Evolutionary conservation across 2,113 vertebrate genomes (phyloP).

Genomic region (Actenoides hombroni): DNA sequence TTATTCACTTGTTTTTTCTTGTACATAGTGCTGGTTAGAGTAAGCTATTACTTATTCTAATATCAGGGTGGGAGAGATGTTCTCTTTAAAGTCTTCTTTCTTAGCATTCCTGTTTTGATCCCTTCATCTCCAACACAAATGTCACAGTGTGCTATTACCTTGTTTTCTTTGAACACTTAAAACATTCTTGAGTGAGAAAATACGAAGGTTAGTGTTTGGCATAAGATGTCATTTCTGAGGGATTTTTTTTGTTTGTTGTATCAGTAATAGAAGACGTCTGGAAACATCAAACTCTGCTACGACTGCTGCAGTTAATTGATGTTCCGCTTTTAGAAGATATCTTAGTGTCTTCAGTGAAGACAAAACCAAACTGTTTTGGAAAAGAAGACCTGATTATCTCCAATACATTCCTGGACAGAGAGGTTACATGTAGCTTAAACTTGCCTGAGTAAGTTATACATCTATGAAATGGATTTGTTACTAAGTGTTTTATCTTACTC

Average conservation of each 20-base stretch:
- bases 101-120: neutral
- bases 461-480: neutral
- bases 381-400: slow-evolving; percentile 83
- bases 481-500: neutral
- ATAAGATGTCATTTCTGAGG: neutral
- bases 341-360: slow-evolving; percentile 76
- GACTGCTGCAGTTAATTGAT: slow-evolving; percentile 84
- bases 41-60: neutral
- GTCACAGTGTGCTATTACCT: neutral
- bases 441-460: slow-evolving; percentile 75
- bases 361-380: slow-evolving; percentile 46
- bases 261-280: slow-evolving; percentile 82
- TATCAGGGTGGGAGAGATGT: neutral
- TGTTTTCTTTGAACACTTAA: neutral
- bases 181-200: neutral
- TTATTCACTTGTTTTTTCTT: neutral
- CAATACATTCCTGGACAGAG: slow-evolving; percentile 85
- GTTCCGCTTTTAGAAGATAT: slow-evolving; percentile 82
- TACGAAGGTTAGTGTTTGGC: neutral
- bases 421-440: slow-evolving; percentile 74
- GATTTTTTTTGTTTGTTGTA: neutral
- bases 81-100: neutral
- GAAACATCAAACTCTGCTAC: slow-evolving; percentile 84
- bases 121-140: neutral
- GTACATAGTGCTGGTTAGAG: neutral